Base-by-base conservation (phyloP, 2,113 vertebrate species). In the Vireo altiloquus region DNA sequence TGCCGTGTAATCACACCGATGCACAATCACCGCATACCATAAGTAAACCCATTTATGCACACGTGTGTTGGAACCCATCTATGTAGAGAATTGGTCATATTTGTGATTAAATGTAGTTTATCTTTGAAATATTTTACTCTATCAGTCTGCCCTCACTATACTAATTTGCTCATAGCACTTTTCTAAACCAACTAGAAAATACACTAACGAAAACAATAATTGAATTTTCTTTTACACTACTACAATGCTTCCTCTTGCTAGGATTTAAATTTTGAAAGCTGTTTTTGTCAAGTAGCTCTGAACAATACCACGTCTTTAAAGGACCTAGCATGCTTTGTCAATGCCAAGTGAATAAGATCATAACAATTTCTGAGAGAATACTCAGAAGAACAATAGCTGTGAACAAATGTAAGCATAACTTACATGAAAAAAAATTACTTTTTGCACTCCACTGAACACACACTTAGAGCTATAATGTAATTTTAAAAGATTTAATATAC, bases 331-430 rank as follows among this genome's bases (percentile, higher is more conserved):
- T 65, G 63, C 57, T 74, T 88, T 92, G 47, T 46, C 44, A 75
- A 37, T 57, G 35, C 18, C 53, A 78, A 66, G 74, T 19, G 22
- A 86, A 14, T 49, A 80, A 54, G 30, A 80, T 7, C 42, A 59
- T n/a, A 15, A 60, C 49, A 82, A 79, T 64, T 76, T 83, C 82
- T 53, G 49, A 95, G 71, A 60, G 56, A 80, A 74, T 18, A 78
- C 17, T 78, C 25, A 77, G 61, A 92, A 63, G 84, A 94, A 89
- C 30, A 53, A 77, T 80, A 96, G 78, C 8, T 74, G 89, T 39
- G 94, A 95, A 89, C 31, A 86, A 89, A 95, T 77, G 54, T 60
- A 83, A 95, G 68, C 53, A 89, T 23, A 84, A 16, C 13, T 70
- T 75, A 35, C 40, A 35, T 30, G 44, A 37, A 66, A 63, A 63